Evolutionary conservation across 2,797 vertebrate genomes (phyloP), one percentile per base, ranked within the genome.

Genomic region (Poecile montanus): DNA sequence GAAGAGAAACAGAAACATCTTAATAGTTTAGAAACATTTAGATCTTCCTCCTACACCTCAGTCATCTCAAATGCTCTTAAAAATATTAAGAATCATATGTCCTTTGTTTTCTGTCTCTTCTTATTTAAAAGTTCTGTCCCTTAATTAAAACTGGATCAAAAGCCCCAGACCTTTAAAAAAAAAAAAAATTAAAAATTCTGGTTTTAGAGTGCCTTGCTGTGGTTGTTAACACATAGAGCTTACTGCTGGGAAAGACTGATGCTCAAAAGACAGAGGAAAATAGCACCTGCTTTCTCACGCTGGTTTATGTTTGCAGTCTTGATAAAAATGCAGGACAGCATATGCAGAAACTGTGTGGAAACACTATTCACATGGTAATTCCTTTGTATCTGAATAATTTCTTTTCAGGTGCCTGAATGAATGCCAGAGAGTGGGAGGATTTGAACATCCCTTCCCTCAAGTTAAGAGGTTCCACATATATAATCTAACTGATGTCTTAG

Each of bases 291-390:
- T 98, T 98, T 98, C 97, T 98, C 98, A 98, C 92, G 93, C 96
- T 97, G 85, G 95, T 96, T 91, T 93, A 91, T 97, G 90, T 97
- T 97, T 97, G 94, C 93, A 44, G 36, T 96, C 97, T 97, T 95
- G 94, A 97, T 97, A 97, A 98, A 98, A 98, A 98, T 98, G 92
- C 98, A 96, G 95, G 97, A 84, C 88, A 92, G 94, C 94, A 93
- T 95, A 97, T 95, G 88, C 95, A 97, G 97, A 98, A 97, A 97
- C 94, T 88, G 92, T 95, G 87, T 22, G 6, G 97, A 97, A 97
- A 89, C 70, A 50, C 95, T 94, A 98, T 98, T 98, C 97, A 98
- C 94, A 97, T 98, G 98, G 93, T 97, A 98, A 98, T 98, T 97
- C 76, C 76, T 97, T 98, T 98, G 96, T 98, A 94, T 93, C 62